phyloP scores from a whole-genome alignment of 2,888 invertebrate genomes.

The Diaphora mendica region DNA sequence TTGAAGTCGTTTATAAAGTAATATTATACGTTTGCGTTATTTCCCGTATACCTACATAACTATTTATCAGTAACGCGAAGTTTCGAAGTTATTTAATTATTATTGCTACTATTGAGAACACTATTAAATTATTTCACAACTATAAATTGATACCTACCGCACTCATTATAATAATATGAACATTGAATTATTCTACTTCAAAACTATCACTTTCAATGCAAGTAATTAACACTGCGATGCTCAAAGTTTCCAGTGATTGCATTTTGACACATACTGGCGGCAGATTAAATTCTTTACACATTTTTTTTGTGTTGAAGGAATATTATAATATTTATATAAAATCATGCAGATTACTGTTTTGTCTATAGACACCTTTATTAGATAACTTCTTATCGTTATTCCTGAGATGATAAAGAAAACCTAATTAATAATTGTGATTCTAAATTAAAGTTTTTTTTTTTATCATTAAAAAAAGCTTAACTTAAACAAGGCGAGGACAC shows the following conservation, averaged over 20 bases:
- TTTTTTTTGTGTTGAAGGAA: not conserved
- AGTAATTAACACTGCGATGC: not conserved
- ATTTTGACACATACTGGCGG: not conserved
- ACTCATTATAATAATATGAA: conserved; percentile 43
- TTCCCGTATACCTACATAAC: not conserved
- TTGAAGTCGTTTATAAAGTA: conserved; percentile 11
- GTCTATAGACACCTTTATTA: not conserved
- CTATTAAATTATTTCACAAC: conserved; percentile 12
- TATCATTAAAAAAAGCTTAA: conserved; percentile 12
- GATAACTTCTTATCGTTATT: not conserved
- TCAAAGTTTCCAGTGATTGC: not conserved
- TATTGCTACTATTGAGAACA: conserved; percentile 19
- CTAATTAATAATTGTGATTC: not conserved
- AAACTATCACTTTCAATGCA: conserved; percentile 2
- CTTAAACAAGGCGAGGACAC: conserved; percentile 13
- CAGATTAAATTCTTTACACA: not conserved
- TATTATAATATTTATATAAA: not conserved
- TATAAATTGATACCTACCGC: conserved; percentile 21
- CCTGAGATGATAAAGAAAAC: not conserved
- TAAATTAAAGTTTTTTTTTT: too few species aligned
- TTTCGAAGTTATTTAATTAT: conserved; percentile 12
- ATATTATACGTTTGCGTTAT: not conserved
- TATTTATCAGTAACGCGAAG: not conserved
- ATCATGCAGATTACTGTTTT: not conserved
- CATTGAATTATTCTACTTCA: conserved; percentile 23